Evolutionary conservation across 2,113 vertebrate species (phyloP), one percentile per base, ranked within the genome.

Genomic region (Poeciliopsis turrubarensis): DNA sequence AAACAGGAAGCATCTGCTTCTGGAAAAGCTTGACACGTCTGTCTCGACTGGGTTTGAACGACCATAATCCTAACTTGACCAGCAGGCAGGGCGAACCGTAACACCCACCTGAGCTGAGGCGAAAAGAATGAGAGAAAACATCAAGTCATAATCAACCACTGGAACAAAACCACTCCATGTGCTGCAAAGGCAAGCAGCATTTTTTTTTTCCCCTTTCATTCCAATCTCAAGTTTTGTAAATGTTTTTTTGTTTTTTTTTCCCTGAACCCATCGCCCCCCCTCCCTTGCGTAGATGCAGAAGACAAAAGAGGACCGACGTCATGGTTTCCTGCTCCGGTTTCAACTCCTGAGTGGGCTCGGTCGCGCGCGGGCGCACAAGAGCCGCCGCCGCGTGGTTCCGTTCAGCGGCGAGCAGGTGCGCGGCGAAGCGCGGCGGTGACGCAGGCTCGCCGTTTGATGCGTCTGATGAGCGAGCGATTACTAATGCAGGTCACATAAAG

Each of bases 401-500:
- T 14, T 84, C 34, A 26, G 27, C n/a, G 31, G 57, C 4, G 30
- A 62, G 26, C 29, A 10, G 34, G 44, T 32, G 61, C 2, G 34
- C 1, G 22, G 60, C 54, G 31, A 72, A 61, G 37, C 27, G n/a
- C 65, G n/a, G 44, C 74, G 41, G 66, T 68, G 60, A 76, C 15
- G 57, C 32, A 22, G 39, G n/a, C 27, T 57, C 37, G 37, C 30
- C 60, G 69, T 63, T 64, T 30, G 60, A 63, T 51, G 26, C 29
- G 44, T 27, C 63, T 19, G 44, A 65, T 37, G 60, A 79, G 41
- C 25, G 30, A 65, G 34, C 44, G 64, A 60, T 81, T 54, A 51
- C 17, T 30, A 1, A 81, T 70, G 82, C 37, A 74, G 78, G 79
- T 85, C 60, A 60, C n/a, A 29, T 7, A 65, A 68, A 76, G 63